Evolutionary conservation across 1,140 invertebrate genomes (phyloP), one percentile per base, ranked within the genome.

Genomic region (Tetramorium parvispinum): DNA sequence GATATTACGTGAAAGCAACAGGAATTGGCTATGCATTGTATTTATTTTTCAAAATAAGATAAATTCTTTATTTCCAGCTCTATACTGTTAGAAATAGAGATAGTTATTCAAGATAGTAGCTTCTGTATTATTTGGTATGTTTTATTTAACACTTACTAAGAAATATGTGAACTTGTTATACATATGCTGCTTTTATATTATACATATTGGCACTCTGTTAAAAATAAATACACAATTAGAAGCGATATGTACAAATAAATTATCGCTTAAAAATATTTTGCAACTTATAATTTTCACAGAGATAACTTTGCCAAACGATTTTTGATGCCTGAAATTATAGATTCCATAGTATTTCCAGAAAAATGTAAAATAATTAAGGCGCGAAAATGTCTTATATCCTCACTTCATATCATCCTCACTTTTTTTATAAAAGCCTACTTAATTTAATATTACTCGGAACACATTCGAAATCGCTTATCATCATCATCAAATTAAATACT

Each of bases 401-500:
- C n/a, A n/a, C n/a, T n/a, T 81, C n/a, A 24, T 55, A 7, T 53
- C 18, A 43, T 43, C 7, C n/a, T 7, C 2, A 16, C 40, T 40
- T 32, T 59, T 55, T 46, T 37, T 55, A 65, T 8, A 65, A 46
- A 57, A 1, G 18, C 2, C 3, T 0, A 70, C 7, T 40, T 75
- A 66, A 83, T 73, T 73, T 73, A 73, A 75, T 66, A 49, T 83
- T 61, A n/a, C n/a, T 46, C 3, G 59, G 8, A 46, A 40, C 32
- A 32, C 21, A 49, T 46, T 57, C 5, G 79, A 8, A 61, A 75
- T 24, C 53, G 13, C 55, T 75, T 21, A 68, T 68, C 65, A 68
- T 65, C 53, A 71, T 73, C 66, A 63, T 27, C 53, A 75, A 83
- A 83, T 83, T 83, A 73, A 83, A 83, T 53, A 49, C 68, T 83